Conservation (phyloP, 1,140 invertebrate genomes). For the Dendroctonus ponderosae region DNA sequence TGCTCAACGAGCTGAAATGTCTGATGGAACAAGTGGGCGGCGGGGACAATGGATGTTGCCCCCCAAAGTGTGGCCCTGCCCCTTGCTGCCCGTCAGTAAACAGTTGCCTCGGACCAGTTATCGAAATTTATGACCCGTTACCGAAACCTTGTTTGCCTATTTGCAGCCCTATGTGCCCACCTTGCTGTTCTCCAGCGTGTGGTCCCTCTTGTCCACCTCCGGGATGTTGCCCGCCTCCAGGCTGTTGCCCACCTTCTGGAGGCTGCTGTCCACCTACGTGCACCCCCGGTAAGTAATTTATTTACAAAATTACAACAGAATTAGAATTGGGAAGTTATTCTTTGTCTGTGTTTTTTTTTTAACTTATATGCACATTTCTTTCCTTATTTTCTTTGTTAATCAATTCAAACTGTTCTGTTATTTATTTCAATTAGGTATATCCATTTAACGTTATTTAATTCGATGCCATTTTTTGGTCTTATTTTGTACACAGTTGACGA, state of each 20-base stretch:
- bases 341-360: no score
- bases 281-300: conserved; percentile 25
- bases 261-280: conserved; percentile 37
- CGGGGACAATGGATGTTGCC: conserved; percentile 36
- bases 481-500: no score
- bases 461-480: no score
- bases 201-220: conserved; percentile 22
- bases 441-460: no score
- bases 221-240: conserved; percentile 37
- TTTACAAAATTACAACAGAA: no score
- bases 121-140: conserved; percentile 48
- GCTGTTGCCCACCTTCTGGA: conserved; percentile 43
- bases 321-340: no score
- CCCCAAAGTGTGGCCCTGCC: conserved; percentile 3
- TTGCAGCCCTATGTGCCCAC: conserved; percentile 41
- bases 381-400: no score
- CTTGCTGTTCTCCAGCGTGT: conserved; percentile 20
- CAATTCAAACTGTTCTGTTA: no score
- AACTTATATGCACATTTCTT: no score
- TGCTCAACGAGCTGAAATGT: conserved; percentile 43
- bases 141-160: conserved; percentile 47
- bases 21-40: conserved; percentile 45
- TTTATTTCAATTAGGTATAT: no score
- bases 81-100: conserved; percentile 34
- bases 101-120: conserved; percentile 43